Base-by-base conservation (phyloP, 2,888 invertebrate species). In the Coenonympha arcania region DNA sequence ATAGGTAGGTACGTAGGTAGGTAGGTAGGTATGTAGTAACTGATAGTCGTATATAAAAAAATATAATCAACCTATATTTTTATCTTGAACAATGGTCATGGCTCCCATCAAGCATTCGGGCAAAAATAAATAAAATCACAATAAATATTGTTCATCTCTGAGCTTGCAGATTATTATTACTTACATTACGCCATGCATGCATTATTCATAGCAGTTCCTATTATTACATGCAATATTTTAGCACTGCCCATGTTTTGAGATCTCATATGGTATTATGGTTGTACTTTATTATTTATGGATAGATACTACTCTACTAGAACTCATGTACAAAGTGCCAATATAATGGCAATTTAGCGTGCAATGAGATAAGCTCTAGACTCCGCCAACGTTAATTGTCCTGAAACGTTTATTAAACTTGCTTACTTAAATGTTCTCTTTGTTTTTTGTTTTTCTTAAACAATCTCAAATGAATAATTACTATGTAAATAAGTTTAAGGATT, bases 161-260 rank as follows among this genome's bases (percentile, higher is more conserved):
- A 66, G 69, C 69, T 69, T 62, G 63, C 69, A 66, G 73, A 80
- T 82, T 80, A 82, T 79, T 73, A 70, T 73, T n/a, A n/a, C n/a
- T n/a, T n/a, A n/a, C n/a, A n/a, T 72, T 57, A 65, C 66, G 58
- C 69, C 66, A 62, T 61, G 60, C 63, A 79, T 82, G 81, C 75
- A 74, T 84, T 82, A 85, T 85, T 85, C 83, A 84, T 84, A 69
- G 66, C 68, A 70, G 73, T 64, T 65, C 61, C 69, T 75, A 79
- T 68, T 65, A 64, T 50, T n/a, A n/a, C n/a, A 58, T 63, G 64
- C 62, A 65, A 76, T 81, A 74, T 70, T 70, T 81, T 77, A 77
- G 58, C 54, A 63, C 59, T 68, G 68, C 36, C 22, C 36, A 42
- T 19, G 22, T 50, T 31, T n/a, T n/a, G n/a, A n/a, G n/a, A n/a